Evolutionary conservation across 2,113 vertebrate species (phyloP), one percentile per base, ranked within the genome.

Genomic region (Columbina picui): DNA sequence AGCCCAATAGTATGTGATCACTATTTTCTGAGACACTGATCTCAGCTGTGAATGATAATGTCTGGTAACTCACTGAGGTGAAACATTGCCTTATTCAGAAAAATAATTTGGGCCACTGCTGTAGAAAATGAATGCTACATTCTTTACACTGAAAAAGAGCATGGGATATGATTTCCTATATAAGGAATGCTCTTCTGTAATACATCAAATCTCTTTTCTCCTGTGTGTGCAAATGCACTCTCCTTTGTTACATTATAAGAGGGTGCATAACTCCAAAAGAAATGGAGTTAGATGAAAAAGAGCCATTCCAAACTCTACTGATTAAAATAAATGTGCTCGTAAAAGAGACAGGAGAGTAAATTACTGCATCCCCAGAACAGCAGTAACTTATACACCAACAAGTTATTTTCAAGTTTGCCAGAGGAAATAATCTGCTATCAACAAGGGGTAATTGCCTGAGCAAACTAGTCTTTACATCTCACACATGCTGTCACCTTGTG

Each of bases 391-490:
- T 76, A 97, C 34, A 96, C 86, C 95, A 97, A 96, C 97, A 98
- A 97, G 98, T 98, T 98, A 98, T 98, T 98, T 98, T 97, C 92
- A 36, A 97, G 96, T 98, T 98, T 98, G 96, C 96, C 96, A 97
- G 97, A 98, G 97, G 96, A 98, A 98, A 97, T 98, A 97, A 98
- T 98, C 96, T 96, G 93, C 96, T 98, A 97, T 98, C 97, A 98
- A 97, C 96, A 98, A 97, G 95, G 95, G 96, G 94, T 98, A 98
- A 98, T 98, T 98, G 97, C 97, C 96, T 98, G 97, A 98, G 95
- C 96, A 98, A 98, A 97, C 95, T 96, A 97, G 95, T 97, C 97
- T 97, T 97, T 98, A 96, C 97, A 97, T 97, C 97, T 98, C 91
- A 91, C 84, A 91, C 90, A 96, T 49, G 89, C 96, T 98, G 97